phyloP scores from a whole-genome alignment of 2,113 vertebrate genomes.

The Eurypyga helias region DNA sequence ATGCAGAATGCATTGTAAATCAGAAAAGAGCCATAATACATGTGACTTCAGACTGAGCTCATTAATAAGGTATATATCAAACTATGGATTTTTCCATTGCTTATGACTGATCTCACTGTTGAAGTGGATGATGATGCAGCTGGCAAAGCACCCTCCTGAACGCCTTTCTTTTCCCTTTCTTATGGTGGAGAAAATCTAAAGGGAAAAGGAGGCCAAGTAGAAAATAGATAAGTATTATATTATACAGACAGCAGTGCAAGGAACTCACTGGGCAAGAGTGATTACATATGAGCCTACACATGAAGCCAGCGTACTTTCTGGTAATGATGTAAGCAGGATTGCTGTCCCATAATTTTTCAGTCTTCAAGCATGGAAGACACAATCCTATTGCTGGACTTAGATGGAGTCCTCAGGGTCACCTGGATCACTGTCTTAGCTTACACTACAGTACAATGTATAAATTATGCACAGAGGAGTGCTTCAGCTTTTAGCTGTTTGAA shows the following conservation, averaged over 20 bases:
- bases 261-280: background rate
- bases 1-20: background rate
- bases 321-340: background rate
- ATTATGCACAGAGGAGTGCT: background rate
- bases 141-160: background rate
- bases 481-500: background rate
- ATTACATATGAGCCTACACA: background rate
- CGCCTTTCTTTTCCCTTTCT: background rate
- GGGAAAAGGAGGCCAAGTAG: background rate
- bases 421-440: background rate
- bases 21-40: background rate
- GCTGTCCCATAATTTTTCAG: background rate
- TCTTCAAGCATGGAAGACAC: background rate
- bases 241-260: background rate
- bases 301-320: background rate
- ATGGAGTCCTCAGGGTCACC: background rate
- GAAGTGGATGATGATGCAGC: background rate
- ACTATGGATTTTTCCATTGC: background rate
- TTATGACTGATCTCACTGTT: background rate
- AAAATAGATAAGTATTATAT: background rate
- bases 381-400: background rate
- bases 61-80: background rate
- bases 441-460: background rate
- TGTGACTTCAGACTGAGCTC: background rate
- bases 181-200: background rate